Evolutionary conservation across 2,888 invertebrate species (phyloP), one percentile per base, ranked within the genome.

Genomic region (Heliconius cydno): DNA sequence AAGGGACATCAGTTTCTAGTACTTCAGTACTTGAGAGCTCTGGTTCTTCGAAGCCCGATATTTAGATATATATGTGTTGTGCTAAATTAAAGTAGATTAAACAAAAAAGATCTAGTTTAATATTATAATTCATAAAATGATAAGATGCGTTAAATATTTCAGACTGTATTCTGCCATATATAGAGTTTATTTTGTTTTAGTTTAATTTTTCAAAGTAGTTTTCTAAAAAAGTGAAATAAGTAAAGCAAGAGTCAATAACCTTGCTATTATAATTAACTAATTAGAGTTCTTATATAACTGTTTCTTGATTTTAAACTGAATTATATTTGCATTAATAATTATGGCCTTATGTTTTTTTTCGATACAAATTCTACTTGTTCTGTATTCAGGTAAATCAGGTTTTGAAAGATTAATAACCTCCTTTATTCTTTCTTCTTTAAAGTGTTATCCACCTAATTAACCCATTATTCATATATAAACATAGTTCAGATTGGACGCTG

Each of bases 1-100:
- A 77, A 81, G 65, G 7, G 38, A 77, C 70, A 77, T 41, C 68
- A 34, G 71, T 73, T 79, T 80, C 76, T 57, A 72, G 12, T 34
- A 74, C 15, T 12, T 46, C 2, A 46, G 15, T 6, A 19, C 7
- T 75, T 65, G 63, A 65, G 6, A 41, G 19, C 25, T 60, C 19
- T 9, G 9, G 7, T 65, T 38, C 78, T 66, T 66, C 63, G 73
- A 76, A 78, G 73, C 28, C 73, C 25, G 68, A 78, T 65, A 41
- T 52, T 52, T 52, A 5, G 19, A 60, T 22, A 3, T 60, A 12
- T 10, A 75, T 78, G 60, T 38, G 12, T 13, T 25, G 41, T 70
- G 60, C n/a, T 70, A 13, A 52, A 52, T 22, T 52, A 3, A 3
- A 79, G 75, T 52, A 52, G 25, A 41, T 52, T 22, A 22, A 60